Conservation (phyloP, 2,113 vertebrate genomes). For the Embiotoca jacksoni region DNA sequence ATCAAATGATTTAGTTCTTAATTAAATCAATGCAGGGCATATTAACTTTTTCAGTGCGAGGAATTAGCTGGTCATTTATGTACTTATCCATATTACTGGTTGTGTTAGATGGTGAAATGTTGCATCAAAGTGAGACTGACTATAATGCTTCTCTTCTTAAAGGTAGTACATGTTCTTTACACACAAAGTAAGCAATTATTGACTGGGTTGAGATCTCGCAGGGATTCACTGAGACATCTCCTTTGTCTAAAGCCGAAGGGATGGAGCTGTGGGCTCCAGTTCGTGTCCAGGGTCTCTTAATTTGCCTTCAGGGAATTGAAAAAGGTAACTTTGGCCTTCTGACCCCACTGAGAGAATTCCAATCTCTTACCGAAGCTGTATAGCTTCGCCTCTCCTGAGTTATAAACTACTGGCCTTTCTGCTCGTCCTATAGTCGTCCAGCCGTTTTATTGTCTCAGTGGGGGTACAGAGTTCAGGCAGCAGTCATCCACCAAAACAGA, state of each 20-base stretch:
- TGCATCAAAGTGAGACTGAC: constrained; percentile 19
- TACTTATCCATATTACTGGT: background rate
- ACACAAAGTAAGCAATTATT: constrained; percentile 65
- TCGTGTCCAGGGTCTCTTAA: constrained; percentile 55
- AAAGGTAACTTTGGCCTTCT: constrained; percentile 79
- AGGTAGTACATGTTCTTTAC: constrained; percentile 39
- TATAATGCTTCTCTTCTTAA: constrained; percentile 11
- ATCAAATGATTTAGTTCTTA: constrained; percentile 4
- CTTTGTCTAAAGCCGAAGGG: constrained; percentile 66
- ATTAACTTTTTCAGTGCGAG: background rate
- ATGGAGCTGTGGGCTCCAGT: constrained; percentile 55
- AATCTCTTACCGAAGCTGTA: constrained; percentile 73
- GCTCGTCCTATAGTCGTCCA: constrained; percentile 80
- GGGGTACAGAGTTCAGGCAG: constrained; percentile 83
- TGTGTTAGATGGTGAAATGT: constrained; percentile 15
- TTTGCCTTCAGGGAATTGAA: constrained; percentile 61
- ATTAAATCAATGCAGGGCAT: background rate
- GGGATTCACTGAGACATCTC: constrained; percentile 60
- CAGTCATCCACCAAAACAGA: constrained; percentile 78
- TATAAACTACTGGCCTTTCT: constrained; percentile 83
- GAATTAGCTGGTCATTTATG: background rate
- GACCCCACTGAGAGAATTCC: constrained; percentile 83
- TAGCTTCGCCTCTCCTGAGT: constrained; percentile 74
- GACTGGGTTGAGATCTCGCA: constrained; percentile 37
- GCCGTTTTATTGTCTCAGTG: constrained; percentile 86